These are phyloP conservation scores for Lepidothrix coronata DNA, from an alignment of 2,113 vertebrate species.

Conservation along the genomic window DNA sequence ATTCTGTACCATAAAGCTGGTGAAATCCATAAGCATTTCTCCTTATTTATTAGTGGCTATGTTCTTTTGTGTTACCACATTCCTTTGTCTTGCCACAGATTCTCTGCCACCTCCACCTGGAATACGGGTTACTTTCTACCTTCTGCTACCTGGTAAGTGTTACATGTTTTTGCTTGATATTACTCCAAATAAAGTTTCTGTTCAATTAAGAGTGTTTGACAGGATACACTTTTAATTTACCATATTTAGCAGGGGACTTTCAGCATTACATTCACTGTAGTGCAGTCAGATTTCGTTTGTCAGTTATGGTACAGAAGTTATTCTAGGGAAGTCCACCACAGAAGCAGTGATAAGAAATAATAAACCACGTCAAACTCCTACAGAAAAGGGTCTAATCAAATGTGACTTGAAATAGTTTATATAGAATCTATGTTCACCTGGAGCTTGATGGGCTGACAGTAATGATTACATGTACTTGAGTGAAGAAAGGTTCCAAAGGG, in stretches of 20 bases:
- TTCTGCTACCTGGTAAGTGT: background rate
- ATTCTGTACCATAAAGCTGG: background rate
- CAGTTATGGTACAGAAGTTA: background rate
- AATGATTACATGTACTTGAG: slow-evolving; percentile 35
- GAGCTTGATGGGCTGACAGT: slow-evolving; percentile 41
- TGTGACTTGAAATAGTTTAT: slow-evolving; percentile 44
- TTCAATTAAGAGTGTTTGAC: background rate
- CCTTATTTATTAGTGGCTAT: background rate
- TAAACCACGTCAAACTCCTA: slow-evolving; percentile 20
- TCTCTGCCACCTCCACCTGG: background rate
- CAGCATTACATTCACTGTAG: background rate
- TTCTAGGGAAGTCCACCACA: background rate
- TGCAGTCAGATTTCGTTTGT: background rate
- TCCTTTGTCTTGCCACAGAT: background rate
- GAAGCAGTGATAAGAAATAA: slow-evolving; percentile 10
- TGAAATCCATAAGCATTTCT: background rate
- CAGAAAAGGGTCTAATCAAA: slow-evolving; percentile 32
- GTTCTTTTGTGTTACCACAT: background rate
- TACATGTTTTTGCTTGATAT: background rate
- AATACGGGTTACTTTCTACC: background rate
- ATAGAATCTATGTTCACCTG: slow-evolving; percentile 51
- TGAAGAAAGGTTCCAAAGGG: slow-evolving; percentile 30
- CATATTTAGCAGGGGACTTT: background rate
- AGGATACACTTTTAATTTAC: background rate
- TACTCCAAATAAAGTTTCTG: background rate